These are phyloP conservation scores for Frankliniella fusca DNA, from an alignment of 2,888 invertebrate genomes.

Conservation along the genomic window DNA sequence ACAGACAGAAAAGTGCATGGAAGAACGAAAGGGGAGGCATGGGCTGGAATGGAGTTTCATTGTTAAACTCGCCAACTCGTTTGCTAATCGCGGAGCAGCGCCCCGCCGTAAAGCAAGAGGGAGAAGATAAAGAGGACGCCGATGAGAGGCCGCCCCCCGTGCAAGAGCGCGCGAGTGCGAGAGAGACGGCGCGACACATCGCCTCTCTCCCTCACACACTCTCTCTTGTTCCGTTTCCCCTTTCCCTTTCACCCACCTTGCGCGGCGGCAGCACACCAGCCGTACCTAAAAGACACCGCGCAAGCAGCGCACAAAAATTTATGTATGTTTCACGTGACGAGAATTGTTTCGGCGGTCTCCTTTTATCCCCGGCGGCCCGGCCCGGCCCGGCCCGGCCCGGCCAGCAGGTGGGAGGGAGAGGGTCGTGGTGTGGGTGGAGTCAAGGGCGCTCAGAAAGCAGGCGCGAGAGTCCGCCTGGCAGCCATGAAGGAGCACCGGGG, in stretches of 20 bases:
- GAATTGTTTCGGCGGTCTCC: background rate
- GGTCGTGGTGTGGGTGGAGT: background rate
- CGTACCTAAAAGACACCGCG: too few species aligned
- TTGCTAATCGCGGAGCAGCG: background rate
- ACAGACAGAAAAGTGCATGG: background rate
- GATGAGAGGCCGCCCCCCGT: background rate
- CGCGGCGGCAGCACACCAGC: too few species aligned
- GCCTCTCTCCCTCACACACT: too few species aligned
- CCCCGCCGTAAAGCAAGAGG: background rate
- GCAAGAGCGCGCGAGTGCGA: background rate
- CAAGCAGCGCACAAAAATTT: too few species aligned
- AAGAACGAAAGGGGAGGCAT: background rate
- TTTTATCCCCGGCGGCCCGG: background rate
- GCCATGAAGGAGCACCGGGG: too few species aligned
- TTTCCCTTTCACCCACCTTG: too few species aligned
- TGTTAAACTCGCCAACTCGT: background rate
- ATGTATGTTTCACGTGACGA: background rate
- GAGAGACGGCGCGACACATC: background rate
- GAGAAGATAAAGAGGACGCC: background rate
- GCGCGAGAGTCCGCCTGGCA: too few species aligned
- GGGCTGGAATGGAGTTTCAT: conserved; percentile 19
- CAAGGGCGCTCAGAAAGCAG: too few species aligned
- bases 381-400: background rate
- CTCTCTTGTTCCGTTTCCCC: too few species aligned
- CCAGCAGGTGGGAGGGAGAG: background rate